phyloP scores from a whole-genome alignment of 2,797 vertebrate species.

The Typhlichthys eigenmanni region DNA sequence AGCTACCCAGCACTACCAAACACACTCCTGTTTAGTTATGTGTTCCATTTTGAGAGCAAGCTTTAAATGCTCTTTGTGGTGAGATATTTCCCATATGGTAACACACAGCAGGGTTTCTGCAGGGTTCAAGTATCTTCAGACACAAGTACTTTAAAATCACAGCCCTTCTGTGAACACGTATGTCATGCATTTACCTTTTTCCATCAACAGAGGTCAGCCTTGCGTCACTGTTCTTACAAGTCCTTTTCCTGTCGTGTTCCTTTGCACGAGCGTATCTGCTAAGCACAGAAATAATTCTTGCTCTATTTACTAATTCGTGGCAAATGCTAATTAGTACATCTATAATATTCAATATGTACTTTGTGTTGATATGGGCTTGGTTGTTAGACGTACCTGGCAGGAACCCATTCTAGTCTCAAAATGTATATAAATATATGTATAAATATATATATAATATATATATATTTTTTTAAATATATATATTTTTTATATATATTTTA shows the following conservation, averaged over 20 bases:
- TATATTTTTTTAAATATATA: no score
- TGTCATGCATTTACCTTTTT: conserved; percentile 5
- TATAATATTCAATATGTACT: not conserved
- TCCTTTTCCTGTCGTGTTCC: not conserved
- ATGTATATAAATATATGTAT: no score
- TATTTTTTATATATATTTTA: no score
- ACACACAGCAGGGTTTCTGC: not conserved
- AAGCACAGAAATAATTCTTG: not conserved
- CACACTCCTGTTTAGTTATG: conserved; percentile 8
- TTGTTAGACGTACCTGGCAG: no score
- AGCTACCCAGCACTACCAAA: not conserved
- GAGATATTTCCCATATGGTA: not conserved
- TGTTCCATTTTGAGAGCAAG: not conserved
- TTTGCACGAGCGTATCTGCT: not conserved
- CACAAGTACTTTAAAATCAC: not conserved
- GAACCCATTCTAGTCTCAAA: no score
- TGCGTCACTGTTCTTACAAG: not conserved
- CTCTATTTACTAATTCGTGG: not conserved
- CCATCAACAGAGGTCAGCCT: conserved; percentile 55
- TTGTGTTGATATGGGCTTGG: no score
- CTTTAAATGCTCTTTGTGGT: not conserved
- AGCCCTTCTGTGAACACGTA: not conserved
- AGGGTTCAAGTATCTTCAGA: conserved; percentile 4
- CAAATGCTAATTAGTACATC: conserved; percentile 5
- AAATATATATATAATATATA: no score